A percentile compares a stretch with the other conserved stretches of the same genome.
phyloP scores from a whole-genome alignment of 1,140 invertebrate species.

The Eueides isabella region DNA sequence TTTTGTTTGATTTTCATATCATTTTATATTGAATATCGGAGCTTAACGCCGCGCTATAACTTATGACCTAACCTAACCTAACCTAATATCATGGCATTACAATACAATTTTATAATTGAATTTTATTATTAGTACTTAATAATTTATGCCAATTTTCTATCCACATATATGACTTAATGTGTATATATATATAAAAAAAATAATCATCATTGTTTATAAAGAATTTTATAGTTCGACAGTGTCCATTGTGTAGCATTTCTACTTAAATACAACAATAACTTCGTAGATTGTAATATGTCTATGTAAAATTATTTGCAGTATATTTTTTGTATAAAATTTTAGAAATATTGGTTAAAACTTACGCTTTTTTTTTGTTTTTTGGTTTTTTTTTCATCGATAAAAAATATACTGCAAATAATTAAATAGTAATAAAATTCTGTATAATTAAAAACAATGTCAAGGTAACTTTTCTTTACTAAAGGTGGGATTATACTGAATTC shows the following conservation, averaged over 20 bases:
- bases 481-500: conserved; percentile 4
- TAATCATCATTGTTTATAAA: conserved; percentile 16
- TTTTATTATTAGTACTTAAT: background rate
- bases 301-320: background rate
- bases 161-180: background rate
- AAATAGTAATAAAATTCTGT: background rate
- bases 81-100: no score
- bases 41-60: no score
- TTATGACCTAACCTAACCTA: background rate
- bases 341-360: background rate
- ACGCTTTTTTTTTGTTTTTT: no score
- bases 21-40: no score
- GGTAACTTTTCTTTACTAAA: conserved; percentile 1
- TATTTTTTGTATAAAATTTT: background rate
- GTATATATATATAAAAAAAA: background rate
- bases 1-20: no score
- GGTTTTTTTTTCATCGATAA: background rate
- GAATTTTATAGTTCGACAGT: background rate
- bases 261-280: conserved; percentile 8
- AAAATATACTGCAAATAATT: background rate
- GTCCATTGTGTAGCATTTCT: conserved; percentile 29
- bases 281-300: background rate
- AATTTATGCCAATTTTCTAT: conserved; percentile 13
- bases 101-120: no score
- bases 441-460: conserved; percentile 15